These are phyloP conservation scores for Rhombomys opimus DNA, from an alignment of 2,113 vertebrate genomes.

Conservation along the genomic window DNA sequence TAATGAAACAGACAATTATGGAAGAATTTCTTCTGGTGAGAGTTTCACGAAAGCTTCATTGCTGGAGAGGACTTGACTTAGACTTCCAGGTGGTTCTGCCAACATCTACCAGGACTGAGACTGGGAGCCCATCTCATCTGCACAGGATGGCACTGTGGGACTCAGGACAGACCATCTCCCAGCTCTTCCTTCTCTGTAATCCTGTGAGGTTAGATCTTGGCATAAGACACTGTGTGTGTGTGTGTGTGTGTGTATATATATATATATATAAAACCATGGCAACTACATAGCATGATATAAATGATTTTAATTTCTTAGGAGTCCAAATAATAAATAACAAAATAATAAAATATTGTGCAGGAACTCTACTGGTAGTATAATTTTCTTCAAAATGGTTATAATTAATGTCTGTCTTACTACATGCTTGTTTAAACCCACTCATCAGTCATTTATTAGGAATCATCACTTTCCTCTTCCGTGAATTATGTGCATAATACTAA, in stretches of 20 bases:
- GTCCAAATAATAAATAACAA: too few relatives aligned
- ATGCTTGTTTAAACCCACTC: constrained; percentile 9
- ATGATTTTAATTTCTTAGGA: constrained; percentile 32
- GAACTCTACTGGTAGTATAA: not conserved
- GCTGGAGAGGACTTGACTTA: not conserved
- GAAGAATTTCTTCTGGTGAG: not conserved
- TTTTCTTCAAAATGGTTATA: constrained; percentile 8
- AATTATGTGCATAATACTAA: not conserved
- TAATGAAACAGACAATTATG: not conserved
- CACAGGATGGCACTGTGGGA: not conserved
- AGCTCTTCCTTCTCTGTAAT: not conserved
- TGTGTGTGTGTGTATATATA: too few relatives aligned
- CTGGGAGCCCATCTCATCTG: not conserved
- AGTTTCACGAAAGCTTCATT: not conserved
- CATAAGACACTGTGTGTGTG: not conserved
- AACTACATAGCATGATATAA: not conserved
- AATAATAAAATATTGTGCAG: not conserved
- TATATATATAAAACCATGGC: not conserved
- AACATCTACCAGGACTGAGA: not conserved
- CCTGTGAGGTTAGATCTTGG: not conserved
- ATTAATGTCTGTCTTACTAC: not conserved
- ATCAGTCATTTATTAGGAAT: not conserved
- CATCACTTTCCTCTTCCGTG: not conserved
- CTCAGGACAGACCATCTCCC: not conserved
- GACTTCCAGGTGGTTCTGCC: not conserved